Conservation (phyloP, 1,140 invertebrate species). For the Drosophila quadrilineata region DNA sequence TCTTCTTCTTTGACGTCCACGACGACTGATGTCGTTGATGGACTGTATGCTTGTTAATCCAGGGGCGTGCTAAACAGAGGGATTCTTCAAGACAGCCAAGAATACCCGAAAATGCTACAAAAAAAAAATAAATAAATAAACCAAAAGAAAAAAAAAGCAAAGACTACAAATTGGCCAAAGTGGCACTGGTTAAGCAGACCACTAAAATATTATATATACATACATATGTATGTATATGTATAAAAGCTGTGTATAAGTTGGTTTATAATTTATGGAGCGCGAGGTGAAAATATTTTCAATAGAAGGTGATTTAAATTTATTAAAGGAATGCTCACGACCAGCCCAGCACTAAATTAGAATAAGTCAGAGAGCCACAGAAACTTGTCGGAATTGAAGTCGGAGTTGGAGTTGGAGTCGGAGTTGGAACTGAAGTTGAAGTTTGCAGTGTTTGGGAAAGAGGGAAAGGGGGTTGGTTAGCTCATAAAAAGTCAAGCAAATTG, state of each 20-base stretch:
- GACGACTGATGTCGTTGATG: slow-evolving; percentile 6
- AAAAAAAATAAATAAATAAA: too few relatives aligned
- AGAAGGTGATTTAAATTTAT: slow-evolving; percentile 80
- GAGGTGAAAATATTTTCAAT: slow-evolving; percentile 80
- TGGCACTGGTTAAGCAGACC: not conserved
- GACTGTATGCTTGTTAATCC: slow-evolving; percentile 27
- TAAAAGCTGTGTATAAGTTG: slow-evolving; percentile 14
- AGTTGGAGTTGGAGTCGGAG: not conserved
- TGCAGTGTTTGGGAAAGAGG: not conserved
- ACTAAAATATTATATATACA: not conserved
- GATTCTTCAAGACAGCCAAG: too few relatives aligned
- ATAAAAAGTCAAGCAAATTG: slow-evolving; percentile 71
- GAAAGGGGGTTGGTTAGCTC: slow-evolving; percentile 23
- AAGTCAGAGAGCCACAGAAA: slow-evolving; percentile 45
- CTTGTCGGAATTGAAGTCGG: not conserved
- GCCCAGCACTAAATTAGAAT: slow-evolving; percentile 75
- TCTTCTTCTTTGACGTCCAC: not conserved
- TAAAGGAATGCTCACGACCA: slow-evolving; percentile 76
- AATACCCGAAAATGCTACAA: too few relatives aligned
- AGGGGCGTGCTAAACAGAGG: slow-evolving; percentile 13
- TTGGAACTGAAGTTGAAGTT: not conserved
- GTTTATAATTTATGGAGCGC: slow-evolving; percentile 67
- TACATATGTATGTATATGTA: slow-evolving; percentile 1
- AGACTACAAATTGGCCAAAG: slow-evolving; percentile 24
- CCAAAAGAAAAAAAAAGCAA: too few relatives aligned